These are phyloP conservation scores for Cnemophilus loriae DNA, from an alignment of 2,113 vertebrate species.

Conservation along the genomic window DNA sequence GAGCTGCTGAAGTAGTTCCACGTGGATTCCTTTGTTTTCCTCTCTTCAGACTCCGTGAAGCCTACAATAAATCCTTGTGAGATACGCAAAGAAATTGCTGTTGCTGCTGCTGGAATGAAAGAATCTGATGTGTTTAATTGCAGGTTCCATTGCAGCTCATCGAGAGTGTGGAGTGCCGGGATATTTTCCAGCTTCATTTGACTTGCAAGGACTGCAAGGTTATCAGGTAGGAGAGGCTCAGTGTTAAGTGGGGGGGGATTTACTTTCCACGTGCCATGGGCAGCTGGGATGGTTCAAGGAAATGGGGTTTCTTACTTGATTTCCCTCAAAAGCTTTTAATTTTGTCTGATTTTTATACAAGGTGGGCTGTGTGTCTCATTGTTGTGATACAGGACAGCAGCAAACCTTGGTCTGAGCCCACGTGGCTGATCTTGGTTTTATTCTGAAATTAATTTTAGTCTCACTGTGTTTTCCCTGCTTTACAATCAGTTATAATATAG, in stretches of 20 bases:
- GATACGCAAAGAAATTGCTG: not conserved
- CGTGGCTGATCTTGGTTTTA: not conserved
- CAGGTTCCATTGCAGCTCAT: constrained; percentile 96
- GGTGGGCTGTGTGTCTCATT: not conserved
- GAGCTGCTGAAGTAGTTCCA: not conserved
- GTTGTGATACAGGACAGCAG: not conserved
- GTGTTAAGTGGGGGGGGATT: not conserved
- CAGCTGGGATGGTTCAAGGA: not conserved
- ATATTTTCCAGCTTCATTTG: constrained; percentile 96
- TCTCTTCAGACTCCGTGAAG: not conserved
- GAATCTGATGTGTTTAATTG: constrained; percentile 31
- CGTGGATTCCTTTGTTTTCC: not conserved
- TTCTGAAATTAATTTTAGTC: not conserved
- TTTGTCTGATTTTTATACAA: not conserved
- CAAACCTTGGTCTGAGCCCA: not conserved
- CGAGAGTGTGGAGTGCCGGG: constrained; percentile 91
- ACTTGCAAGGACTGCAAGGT: constrained; percentile 99
- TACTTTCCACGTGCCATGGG: not conserved
- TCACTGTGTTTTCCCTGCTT: not conserved
- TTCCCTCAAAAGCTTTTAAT: not conserved
- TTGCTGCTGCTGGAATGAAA: not conserved
- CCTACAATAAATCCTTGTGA: not conserved
- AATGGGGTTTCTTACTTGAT: not conserved
- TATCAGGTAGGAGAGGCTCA: constrained; percentile 79
- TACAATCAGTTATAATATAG: not conserved